Evolutionary conservation across 2,797 vertebrate genomes (phyloP).

Genomic region (Syndactyla subalaris): DNA sequence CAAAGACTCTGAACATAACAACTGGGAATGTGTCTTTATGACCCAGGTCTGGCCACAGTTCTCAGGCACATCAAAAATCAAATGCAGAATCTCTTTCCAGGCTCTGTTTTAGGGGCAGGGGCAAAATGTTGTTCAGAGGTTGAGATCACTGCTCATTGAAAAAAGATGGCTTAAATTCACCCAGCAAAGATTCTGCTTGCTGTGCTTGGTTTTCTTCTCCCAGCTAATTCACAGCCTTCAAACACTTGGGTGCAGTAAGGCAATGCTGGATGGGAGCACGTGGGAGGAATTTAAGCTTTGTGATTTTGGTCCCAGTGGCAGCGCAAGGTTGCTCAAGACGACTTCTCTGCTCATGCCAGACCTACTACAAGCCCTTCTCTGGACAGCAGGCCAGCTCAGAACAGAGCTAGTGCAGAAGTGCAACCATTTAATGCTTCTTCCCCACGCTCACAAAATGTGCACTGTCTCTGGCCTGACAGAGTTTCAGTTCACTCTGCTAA

Average conservation of each 20-base stretch:
- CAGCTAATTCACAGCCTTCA: not conserved
- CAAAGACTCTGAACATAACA: not conserved
- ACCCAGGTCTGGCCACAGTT: not conserved
- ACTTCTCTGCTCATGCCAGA: not conserved
- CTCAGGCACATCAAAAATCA: not conserved
- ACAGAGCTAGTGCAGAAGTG: not conserved
- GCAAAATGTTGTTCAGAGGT: not conserved
- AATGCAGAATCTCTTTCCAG: not conserved
- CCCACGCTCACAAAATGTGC: not conserved
- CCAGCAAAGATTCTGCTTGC: not conserved
- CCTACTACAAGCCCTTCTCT: not conserved
- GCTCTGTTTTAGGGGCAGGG: not conserved
- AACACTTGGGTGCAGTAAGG: not conserved
- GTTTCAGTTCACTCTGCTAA: not conserved
- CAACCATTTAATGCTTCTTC: not conserved
- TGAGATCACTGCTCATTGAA: not conserved
- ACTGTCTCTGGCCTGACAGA: not conserved
- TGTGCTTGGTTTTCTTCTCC: not conserved
- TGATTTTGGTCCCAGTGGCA: not conserved
- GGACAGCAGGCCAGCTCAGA: not conserved
- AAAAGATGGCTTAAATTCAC: not conserved
- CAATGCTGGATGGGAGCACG: not conserved
- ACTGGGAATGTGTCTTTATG: not conserved
- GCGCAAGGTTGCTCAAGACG: not conserved
- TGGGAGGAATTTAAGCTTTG: not conserved